Percentiles rank a stretch among this genome's conserved stretches.
phyloP scores from a whole-genome alignment of 2,888 invertebrate species.

The Suillia variegata region DNA sequence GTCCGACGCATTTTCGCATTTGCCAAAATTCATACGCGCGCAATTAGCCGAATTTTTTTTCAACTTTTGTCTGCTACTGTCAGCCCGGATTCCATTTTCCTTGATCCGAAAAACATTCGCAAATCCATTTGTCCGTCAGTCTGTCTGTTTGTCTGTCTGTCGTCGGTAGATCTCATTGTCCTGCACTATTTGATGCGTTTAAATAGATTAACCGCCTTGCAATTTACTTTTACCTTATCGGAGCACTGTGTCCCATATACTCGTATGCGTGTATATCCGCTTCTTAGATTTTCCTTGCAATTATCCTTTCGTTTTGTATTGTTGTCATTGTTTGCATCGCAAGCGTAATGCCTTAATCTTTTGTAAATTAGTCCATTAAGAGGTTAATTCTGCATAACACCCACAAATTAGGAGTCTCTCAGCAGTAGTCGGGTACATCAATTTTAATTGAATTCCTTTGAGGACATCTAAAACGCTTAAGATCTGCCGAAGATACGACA shows the following conservation, averaged over 20 bases:
- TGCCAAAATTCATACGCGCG: conserved; percentile 37
- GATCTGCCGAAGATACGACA: too few species aligned
- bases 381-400: conserved; percentile 61
- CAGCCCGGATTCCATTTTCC: background rate
- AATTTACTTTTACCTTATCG: conserved; percentile 53
- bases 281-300: conserved; percentile 26
- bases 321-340: conserved; percentile 38
- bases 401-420: conserved; percentile 46
- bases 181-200: conserved; percentile 56
- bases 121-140: conserved; percentile 37
- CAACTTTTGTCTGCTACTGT: conserved; percentile 35
- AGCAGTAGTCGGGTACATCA: too few species aligned
- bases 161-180: conserved; percentile 39
- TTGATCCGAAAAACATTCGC: too few species aligned
- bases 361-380: conserved; percentile 62
- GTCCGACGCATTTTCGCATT: conserved; percentile 14
- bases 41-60: conserved; percentile 52
- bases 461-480: too few species aligned
- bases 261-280: background rate
- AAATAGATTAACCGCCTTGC: conserved; percentile 63
- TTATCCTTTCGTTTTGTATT: conserved; percentile 34
- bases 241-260: conserved; percentile 18
- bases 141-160: conserved; percentile 39
- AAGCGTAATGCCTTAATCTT: conserved; percentile 50
- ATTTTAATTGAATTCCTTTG: too few species aligned